These are phyloP conservation scores for Stictonetta naevosa DNA, from an alignment of 2,113 vertebrate species.

Conservation along the genomic window DNA sequence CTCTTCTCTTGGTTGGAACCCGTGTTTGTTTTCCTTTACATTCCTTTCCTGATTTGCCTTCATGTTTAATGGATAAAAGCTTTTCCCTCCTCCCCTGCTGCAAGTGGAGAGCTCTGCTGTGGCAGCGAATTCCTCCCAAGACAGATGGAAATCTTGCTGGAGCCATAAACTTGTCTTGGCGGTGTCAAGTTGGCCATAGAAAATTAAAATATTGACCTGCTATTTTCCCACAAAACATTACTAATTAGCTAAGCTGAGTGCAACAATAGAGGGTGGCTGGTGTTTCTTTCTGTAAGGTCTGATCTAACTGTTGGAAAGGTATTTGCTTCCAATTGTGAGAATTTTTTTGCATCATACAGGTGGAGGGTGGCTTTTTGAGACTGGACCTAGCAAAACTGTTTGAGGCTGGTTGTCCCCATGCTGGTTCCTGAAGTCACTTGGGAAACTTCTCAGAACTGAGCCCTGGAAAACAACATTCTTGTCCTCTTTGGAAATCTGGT, in stretches of 20 bases:
- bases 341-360: not conserved
- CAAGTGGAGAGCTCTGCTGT: not conserved
- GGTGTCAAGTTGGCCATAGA: not conserved
- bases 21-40: not conserved
- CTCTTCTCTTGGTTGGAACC: not conserved
- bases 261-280: not conserved
- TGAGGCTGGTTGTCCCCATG: not conserved
- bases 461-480: not conserved
- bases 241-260: not conserved
- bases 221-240: not conserved
- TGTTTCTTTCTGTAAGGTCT: not conserved
- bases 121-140: not conserved
- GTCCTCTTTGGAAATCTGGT: not conserved
- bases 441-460: not conserved
- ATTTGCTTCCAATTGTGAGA: not conserved
- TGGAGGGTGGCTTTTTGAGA: not conserved
- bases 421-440: not conserved
- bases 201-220: not conserved
- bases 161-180: not conserved
- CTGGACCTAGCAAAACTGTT: not conserved
- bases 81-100: not conserved
- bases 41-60: fast-evolving
- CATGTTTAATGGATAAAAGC: not conserved
- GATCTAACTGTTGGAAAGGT: not conserved
- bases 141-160: not conserved